A percentile compares a stretch with the other conserved stretches of the same genome.
phyloP scores from a whole-genome alignment of 2,888 invertebrate genomes.

The Folsomia candida region DNA sequence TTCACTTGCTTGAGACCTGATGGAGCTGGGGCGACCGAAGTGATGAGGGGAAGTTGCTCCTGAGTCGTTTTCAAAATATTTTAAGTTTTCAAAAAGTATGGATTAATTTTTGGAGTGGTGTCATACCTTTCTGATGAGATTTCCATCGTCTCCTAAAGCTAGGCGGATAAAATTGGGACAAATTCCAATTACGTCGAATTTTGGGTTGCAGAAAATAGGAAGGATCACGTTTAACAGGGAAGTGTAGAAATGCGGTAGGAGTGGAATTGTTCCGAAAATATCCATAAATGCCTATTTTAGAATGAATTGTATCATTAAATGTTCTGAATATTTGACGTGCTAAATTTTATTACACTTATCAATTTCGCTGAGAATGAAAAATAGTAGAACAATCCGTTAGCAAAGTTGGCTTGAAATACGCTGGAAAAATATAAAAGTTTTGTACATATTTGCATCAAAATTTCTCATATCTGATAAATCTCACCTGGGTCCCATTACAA shows the following conservation, averaged over 20 bases:
- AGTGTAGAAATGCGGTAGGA: constrained; percentile 11
- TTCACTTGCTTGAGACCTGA: constrained; percentile 1
- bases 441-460: too few species aligned
- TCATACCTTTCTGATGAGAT: constrained; percentile 17
- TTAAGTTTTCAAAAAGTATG: not conserved
- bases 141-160: constrained; percentile 28
- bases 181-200: constrained; percentile 26
- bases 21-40: constrained; percentile 14
- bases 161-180: constrained; percentile 15
- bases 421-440: too few species aligned
- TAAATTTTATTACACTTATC: constrained; percentile 13
- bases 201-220: constrained; percentile 30
- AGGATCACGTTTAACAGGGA: constrained; percentile 22
- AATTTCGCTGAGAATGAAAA: constrained; percentile 10
- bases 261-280: constrained; percentile 9
- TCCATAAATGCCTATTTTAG: constrained; percentile 14
- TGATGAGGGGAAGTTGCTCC: constrained; percentile 26
- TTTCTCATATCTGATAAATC: too few species aligned
- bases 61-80: not conserved
- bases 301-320: not conserved
- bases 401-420: constrained; percentile 22
- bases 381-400: constrained; percentile 17
- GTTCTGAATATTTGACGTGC: not conserved
- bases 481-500: constrained; percentile 28
- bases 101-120: not conserved